Base-by-base conservation (phyloP, 2,113 vertebrate species). In the Mungos mungo region DNA sequence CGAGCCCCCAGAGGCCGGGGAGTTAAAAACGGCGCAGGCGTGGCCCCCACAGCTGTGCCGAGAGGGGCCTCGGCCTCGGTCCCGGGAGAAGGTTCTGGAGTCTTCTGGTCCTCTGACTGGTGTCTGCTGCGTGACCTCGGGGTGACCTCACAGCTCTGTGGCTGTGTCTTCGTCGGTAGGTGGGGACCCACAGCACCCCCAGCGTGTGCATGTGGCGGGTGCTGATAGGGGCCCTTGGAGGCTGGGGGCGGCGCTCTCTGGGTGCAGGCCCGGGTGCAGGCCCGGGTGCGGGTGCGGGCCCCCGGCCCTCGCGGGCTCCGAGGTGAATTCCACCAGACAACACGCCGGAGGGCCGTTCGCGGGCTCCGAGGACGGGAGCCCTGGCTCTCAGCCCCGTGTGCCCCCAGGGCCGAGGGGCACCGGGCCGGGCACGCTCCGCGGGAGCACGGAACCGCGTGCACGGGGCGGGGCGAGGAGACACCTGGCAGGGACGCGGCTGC, bases 261-360 rank as follows among this genome's bases (percentile, higher is more conserved):
- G 47, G 47, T 33, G 47, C 0, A 0, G 23, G n/a, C 13, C 5
- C 10, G 7, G 47, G 47, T 33, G 47, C 0, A 0, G 23, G n/a
- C 13, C 5, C 10, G 25, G 29, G 45, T 2, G 0, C 5, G 31
- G 47, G 47, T 33, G 29, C 5, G 18, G 31, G 9, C 50, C 5
- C 41, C 41, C 41, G 41, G 41, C 41, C 50, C 77, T 3, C 7
- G 5, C 2, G 35, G 35, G 57, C 81, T 83, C 57, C 35, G 5
- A 1, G 14, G 11, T 11, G 29, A 50, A 14, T 47, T 41, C 80
- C n/a, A 19, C 54, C 54, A 21, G 54, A 57, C 54, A 14, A 29
- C 25, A 2, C 5, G 35, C 2, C 4, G 1, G 18, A 31, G 50
- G 33, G 79, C 35, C 23, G 3, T 7, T 15, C 3, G 2, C 25